These are phyloP conservation scores for Vidua macroura DNA, from an alignment of 2,113 vertebrate species.

Conservation along the genomic window DNA sequence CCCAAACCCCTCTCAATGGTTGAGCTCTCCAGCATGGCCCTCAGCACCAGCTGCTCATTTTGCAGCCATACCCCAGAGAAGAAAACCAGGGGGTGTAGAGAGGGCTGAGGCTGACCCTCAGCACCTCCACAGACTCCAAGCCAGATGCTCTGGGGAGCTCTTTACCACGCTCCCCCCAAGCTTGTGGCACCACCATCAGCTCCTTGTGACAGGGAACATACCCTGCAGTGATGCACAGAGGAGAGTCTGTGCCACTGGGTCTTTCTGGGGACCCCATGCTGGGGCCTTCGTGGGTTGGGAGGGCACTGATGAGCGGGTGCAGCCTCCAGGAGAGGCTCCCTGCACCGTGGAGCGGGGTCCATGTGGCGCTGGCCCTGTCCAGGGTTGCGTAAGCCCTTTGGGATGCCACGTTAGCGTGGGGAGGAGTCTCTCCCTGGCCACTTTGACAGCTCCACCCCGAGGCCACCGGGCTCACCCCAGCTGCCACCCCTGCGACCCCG, in stretches of 20 bases:
- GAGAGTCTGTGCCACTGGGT: neutral
- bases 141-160: neutral
- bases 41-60: neutral
- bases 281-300: neutral
- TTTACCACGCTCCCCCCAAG: fast-evolving
- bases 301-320: neutral
- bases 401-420: conserved; percentile 68
- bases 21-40: neutral
- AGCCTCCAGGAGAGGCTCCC: neutral
- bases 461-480: neutral
- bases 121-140: neutral
- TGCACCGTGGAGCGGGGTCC: neutral
- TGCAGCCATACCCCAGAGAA: neutral
- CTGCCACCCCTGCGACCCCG: neutral
- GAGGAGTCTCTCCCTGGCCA: conserved; percentile 27
- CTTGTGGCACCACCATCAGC: neutral
- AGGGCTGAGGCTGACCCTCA: neutral
- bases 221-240: fast-evolving
- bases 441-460: conserved; percentile 25
- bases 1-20: neutral
- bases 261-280: neutral
- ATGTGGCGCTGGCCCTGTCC: neutral
- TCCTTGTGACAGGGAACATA: neutral
- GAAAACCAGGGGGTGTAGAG: fast-evolving
- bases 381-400: conserved; percentile 15